Conservation (phyloP, 2,888 invertebrate species). For the Paralinhomoeus sp. region DNA sequence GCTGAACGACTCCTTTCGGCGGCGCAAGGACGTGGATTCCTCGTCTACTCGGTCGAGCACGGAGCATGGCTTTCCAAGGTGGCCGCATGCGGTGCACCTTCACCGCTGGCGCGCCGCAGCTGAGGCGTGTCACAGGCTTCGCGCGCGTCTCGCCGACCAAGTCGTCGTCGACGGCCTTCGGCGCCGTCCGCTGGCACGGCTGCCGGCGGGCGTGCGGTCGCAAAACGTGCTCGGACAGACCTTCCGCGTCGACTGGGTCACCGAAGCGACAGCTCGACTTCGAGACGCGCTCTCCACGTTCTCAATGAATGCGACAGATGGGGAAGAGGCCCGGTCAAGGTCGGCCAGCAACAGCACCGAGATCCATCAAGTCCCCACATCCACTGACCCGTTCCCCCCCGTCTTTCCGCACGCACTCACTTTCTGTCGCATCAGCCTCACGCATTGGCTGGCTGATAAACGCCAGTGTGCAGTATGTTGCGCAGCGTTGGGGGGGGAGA, state of each 20-base stretch:
- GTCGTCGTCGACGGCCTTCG: constrained; percentile 67
- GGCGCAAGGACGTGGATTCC: constrained; percentile 61
- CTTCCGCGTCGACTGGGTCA: constrained; percentile 89
- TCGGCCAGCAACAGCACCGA: constrained; percentile 77
- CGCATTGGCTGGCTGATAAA: too few relatives aligned
- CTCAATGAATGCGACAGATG: constrained; percentile 96
- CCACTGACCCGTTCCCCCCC: too few relatives aligned
- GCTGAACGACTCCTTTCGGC: constrained; percentile 68
- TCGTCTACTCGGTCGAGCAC: constrained; percentile 92
- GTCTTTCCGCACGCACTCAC: too few relatives aligned
- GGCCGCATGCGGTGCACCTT: too few relatives aligned
- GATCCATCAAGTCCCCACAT: constrained; percentile 3
- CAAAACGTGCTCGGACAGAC: constrained; percentile 69
- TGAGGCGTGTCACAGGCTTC: constrained; percentile 52
- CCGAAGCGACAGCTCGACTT: constrained; percentile 73
- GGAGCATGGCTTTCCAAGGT: constrained; percentile 60
- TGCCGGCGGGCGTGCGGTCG: constrained; percentile 80
- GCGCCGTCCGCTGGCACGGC: constrained; percentile 68
- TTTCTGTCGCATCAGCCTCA: too few relatives aligned
- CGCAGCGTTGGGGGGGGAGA: too few relatives aligned
- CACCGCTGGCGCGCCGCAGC: too few relatives aligned
- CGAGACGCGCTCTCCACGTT: constrained; percentile 63
- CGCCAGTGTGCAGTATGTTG: too few relatives aligned
- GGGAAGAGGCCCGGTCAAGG: constrained; percentile 90
- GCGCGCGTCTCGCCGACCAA: constrained; percentile 67